Base-by-base conservation (phyloP, 2,888 invertebrate species). In the Trisateles emortualis region DNA sequence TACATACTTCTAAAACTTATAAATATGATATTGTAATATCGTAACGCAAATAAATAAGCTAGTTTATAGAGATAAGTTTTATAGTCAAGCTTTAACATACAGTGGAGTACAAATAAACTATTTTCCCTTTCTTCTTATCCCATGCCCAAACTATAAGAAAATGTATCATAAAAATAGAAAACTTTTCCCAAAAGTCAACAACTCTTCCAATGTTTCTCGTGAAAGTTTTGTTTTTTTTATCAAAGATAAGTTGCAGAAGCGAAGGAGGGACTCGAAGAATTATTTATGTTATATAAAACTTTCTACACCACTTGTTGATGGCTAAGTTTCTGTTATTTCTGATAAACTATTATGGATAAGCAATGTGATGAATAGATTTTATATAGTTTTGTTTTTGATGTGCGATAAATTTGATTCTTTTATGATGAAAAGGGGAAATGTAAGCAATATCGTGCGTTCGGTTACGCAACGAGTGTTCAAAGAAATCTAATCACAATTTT, bases 301-400 rank as follows among this genome's bases (percentile, higher is more conserved):
- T 74, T 48, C 32, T 48, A 53, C 36, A 38, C 78, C 79, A 84
- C 85, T 84, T 86, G 86, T 85, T 86, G 85, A 79, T 70, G 40
- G 43, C 13, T n/a, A 64, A 70, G 56, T 61, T 63, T 45, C 59
- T n/a, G 58, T 55, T 66, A 64, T 59, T 59, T 59, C 48, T 56
- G 52, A 22, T 54, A 52, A 63, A 66, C 55, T 66, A 58, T 62
- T 49, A 41, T 36, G 6, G 8, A 44, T 29, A 42, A 59, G 47
- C 32, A 8, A 8, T 6, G 26, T 26, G n/a, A n/a, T n/a, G n/a
- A n/a, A n/a, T 26, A 1, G 3, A 6, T 4, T 26, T 26, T 6
- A 8, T 6, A 6, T 8, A 4, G 3, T 4, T 3, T 26, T 8
- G 26, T 26, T 26, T 6, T 8, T 26, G 22, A 22, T 22, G 22